These are phyloP conservation scores for Eupithecia vulgata DNA, from an alignment of 2,888 invertebrate genomes.

Conservation along the genomic window DNA sequence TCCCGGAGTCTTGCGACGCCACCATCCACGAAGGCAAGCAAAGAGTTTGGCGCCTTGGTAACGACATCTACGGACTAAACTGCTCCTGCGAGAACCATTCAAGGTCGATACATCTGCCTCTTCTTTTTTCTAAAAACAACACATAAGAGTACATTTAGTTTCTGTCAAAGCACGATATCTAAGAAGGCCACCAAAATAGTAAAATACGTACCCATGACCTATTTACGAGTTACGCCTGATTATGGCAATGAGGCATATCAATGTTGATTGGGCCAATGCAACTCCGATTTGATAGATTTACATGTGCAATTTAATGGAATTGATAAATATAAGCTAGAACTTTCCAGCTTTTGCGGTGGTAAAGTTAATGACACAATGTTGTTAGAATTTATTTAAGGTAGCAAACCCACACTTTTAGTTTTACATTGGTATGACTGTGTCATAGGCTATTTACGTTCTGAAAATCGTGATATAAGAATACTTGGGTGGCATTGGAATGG, in stretches of 20 bases:
- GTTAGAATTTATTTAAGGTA: slow-evolving; percentile 7
- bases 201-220: neutral
- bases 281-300: neutral
- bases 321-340: neutral
- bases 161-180: neutral
- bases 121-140: slow-evolving; percentile 47
- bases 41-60: slow-evolving; percentile 67
- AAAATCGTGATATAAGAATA: slow-evolving; percentile 4
- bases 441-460: neutral
- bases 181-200: neutral
- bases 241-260: neutral
- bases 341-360: neutral
- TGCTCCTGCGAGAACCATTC: slow-evolving; percentile 61
- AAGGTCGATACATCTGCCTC: slow-evolving; percentile 55
- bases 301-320: too few relatives aligned
- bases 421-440: neutral
- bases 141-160: neutral
- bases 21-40: slow-evolving; percentile 73
- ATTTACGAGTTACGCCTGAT: neutral
- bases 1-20: slow-evolving; percentile 68
- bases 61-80: slow-evolving; percentile 67
- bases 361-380: neutral
- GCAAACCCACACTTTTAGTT: neutral
- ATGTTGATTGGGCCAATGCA: neutral
- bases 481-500: neutral